Evolutionary conservation across 1,140 invertebrate species (phyloP).

Genomic region (Gryon sp.): DNA sequence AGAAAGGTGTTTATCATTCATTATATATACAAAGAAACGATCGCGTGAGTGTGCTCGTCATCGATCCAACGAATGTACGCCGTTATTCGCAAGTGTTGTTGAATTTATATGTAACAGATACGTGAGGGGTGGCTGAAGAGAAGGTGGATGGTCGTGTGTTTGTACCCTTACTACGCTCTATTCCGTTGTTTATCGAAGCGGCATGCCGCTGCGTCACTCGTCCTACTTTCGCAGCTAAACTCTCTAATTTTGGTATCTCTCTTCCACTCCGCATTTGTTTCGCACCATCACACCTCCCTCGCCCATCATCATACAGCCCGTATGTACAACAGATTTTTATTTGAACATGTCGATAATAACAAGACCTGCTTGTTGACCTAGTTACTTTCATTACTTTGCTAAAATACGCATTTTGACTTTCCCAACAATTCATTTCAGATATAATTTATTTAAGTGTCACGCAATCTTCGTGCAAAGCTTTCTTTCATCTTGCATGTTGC

Average conservation of each 20-base stretch:
- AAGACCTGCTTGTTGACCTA: conserved; percentile 35
- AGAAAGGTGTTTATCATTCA: conserved; percentile 1
- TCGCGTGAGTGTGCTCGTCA: conserved; percentile 65
- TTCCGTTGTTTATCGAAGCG: conserved; percentile 73
- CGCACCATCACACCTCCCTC: conserved; percentile 22
- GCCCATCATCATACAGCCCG: conserved; percentile 58
- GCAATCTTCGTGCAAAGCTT: conserved; percentile 26
- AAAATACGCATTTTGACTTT: conserved; percentile 48
- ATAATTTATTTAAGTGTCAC: conserved; percentile 32
- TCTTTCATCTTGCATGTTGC: conserved; percentile 5
- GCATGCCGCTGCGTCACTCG: conserved; percentile 64
- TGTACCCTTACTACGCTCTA: conserved; percentile 62
- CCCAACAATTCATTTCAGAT: conserved; percentile 33
- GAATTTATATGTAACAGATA: conserved; percentile 71
- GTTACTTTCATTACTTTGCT: conserved; percentile 29
- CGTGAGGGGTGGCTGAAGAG: conserved; percentile 39
- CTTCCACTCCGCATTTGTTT: conserved; percentile 38
- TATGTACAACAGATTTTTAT: conserved; percentile 48
- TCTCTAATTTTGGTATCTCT: conserved; percentile 45
- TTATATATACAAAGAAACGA: conserved; percentile 38
- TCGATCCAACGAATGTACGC: conserved; percentile 69
- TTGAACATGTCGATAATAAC: conserved; percentile 41
- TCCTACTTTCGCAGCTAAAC: conserved; percentile 65
- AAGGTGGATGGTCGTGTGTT: conserved; percentile 44
- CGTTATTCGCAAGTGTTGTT: conserved; percentile 75